Conservation (phyloP, 2,888 invertebrate genomes). For the Nipponacmea schrenckii region DNA sequence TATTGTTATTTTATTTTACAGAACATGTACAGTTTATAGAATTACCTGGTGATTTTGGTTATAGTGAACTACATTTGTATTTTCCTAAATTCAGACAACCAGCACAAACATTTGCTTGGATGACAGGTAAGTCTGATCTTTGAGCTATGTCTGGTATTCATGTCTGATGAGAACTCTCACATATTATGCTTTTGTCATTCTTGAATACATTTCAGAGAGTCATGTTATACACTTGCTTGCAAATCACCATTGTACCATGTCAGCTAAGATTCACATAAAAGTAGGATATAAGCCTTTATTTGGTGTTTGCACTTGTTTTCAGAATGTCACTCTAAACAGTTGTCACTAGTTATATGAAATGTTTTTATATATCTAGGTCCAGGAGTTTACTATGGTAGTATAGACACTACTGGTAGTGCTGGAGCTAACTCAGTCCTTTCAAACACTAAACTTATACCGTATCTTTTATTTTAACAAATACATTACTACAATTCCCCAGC, state of each 20-base stretch:
- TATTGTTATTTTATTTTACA: constrained; percentile 26
- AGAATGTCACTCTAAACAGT: not conserved
- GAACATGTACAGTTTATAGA: constrained; percentile 75
- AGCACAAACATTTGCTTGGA: constrained; percentile 87
- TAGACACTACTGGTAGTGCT: constrained; percentile 68
- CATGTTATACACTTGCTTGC: too few relatives aligned
- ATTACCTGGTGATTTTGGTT: constrained; percentile 78
- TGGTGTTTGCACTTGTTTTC: too few relatives aligned
- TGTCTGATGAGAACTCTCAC: too few relatives aligned
- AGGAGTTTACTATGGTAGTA: constrained; percentile 84
- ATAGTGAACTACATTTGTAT: constrained; percentile 84
- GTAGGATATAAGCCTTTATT: too few relatives aligned
- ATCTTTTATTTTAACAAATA: constrained; percentile 25
- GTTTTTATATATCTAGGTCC: constrained; percentile 69
- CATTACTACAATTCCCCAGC: not conserved
- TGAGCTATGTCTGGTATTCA: too few relatives aligned
- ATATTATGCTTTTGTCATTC: too few relatives aligned
- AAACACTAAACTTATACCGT: constrained; percentile 53
- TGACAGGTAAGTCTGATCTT: constrained; percentile 72
- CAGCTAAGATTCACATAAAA: too few relatives aligned
- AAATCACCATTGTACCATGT: too few relatives aligned
- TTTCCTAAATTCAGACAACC: constrained; percentile 76
- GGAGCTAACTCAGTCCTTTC: constrained; percentile 57
- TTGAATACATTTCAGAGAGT: too few relatives aligned
- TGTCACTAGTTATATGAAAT: not conserved